Conservation (phyloP, 2,113 vertebrate genomes). For the Ornithorhynchus anatinus region DNA sequence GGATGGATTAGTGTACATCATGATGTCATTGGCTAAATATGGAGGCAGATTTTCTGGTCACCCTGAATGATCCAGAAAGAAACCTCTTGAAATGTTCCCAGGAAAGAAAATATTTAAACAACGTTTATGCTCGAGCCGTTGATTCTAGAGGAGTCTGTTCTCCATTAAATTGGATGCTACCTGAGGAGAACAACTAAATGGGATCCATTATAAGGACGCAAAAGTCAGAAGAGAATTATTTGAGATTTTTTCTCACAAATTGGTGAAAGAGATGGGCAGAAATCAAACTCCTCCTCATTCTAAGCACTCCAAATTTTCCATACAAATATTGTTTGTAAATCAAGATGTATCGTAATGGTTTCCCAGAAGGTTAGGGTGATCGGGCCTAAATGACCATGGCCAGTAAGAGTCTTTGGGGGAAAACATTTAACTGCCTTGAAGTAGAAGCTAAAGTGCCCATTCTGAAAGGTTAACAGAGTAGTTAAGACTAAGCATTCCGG, state of each 20-base stretch:
- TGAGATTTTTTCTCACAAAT: background rate
- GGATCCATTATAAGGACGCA: no score
- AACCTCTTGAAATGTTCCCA: no score
- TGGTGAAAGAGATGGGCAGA: no score
- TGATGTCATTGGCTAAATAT: slow-evolving; percentile 36
- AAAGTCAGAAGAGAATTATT: no score
- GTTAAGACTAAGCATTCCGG: slow-evolving; percentile 48
- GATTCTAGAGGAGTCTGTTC: no score
- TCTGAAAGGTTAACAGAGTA: slow-evolving; percentile 59
- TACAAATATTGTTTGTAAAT: slow-evolving; percentile 61
- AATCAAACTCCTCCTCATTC: no score
- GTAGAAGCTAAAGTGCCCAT: slow-evolving; percentile 56
- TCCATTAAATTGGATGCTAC: no score
- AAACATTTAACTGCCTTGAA: slow-evolving; percentile 68
- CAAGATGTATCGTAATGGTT: slow-evolving; percentile 64
- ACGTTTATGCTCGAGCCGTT: no score
- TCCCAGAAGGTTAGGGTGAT: slow-evolving; percentile 50
- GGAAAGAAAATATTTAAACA: no score
- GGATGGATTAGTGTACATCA: slow-evolving; percentile 42
- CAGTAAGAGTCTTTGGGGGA: slow-evolving; percentile 58
- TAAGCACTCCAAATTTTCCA: no score
- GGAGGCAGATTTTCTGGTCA: slow-evolving; percentile 26
- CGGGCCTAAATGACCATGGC: slow-evolving; percentile 63
- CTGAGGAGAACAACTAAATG: no score
- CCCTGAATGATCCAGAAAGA: slow-evolving; percentile 15